These are phyloP conservation scores for Drosophila kurseongensis DNA, from an alignment of 1,140 invertebrate genomes.

Conservation along the genomic window DNA sequence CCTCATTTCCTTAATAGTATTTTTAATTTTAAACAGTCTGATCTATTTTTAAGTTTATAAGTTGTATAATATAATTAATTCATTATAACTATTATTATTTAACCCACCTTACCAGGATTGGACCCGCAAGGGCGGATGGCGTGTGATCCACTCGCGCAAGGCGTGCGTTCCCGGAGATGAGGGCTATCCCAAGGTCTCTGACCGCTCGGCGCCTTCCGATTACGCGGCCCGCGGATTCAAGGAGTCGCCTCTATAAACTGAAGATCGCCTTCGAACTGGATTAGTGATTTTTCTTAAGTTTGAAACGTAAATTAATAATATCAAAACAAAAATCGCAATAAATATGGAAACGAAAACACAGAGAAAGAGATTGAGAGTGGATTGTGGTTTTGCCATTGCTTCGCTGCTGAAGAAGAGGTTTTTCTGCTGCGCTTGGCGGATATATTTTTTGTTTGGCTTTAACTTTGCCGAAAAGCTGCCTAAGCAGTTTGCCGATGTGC, in stretches of 20 bases:
- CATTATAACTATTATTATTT: too few species aligned
- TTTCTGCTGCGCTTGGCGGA: constrained; percentile 54
- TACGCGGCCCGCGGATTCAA: constrained; percentile 90
- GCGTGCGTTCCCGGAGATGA: constrained; percentile 88
- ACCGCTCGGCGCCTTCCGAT: constrained; percentile 86
- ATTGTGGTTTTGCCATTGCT: constrained; percentile 37
- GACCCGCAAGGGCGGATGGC: constrained; percentile 89
- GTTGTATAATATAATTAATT: neutral
- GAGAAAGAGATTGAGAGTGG: constrained; percentile 9
- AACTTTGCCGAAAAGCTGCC: constrained; percentile 25
- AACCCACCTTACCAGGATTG: constrained; percentile 86
- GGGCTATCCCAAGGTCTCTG: constrained; percentile 87
- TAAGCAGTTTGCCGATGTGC: constrained; percentile 55
- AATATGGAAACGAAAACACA: constrained; percentile 59
- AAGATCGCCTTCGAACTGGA: neutral
- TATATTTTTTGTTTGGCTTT: constrained; percentile 17
- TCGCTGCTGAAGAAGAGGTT: constrained; percentile 23
- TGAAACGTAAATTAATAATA: constrained; percentile 54
- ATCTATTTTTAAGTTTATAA: too few species aligned
- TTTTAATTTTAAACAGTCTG: too few species aligned
- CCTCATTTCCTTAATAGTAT: too few species aligned
- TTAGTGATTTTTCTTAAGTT: constrained; percentile 53
- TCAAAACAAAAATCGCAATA: constrained; percentile 62
- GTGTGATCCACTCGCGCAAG: constrained; percentile 85
- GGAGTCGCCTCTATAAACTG: constrained; percentile 78